Percentiles rank a stretch among this genome's conserved stretches.
These are phyloP conservation scores for Platalea minor DNA, from an alignment of 2,797 vertebrate genomes.

Conservation along the genomic window DNA sequence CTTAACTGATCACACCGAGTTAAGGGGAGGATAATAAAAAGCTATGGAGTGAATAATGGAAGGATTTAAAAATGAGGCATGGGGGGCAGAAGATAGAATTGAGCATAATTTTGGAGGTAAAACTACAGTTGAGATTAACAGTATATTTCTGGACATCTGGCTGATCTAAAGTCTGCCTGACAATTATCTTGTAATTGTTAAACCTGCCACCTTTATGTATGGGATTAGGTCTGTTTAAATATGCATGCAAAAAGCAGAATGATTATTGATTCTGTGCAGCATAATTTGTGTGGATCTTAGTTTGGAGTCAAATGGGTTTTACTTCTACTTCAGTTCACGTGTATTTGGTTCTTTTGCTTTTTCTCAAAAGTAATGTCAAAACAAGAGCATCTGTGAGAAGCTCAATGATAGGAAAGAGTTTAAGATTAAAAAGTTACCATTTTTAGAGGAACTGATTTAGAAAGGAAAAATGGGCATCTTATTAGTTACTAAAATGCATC, in stretches of 20 bases:
- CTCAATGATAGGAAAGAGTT: background rate
- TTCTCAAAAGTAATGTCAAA: background rate
- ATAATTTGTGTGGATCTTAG: background rate
- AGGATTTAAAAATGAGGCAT: conserved; percentile 51
- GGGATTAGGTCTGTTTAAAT: conserved; percentile 27
- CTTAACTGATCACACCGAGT: conserved; percentile 55
- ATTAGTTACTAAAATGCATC: background rate
- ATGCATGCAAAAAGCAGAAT: background rate
- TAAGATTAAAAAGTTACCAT: background rate
- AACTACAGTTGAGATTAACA: conserved; percentile 27
- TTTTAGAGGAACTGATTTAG: background rate
- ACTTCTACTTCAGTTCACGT: background rate
- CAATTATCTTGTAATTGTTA: conserved; percentile 26
- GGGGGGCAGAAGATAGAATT: conserved; percentile 21
- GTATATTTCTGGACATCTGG: conserved; percentile 39
- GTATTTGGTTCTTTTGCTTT: background rate
- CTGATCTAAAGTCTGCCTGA: conserved; percentile 33
- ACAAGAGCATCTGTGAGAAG: background rate
- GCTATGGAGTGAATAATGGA: conserved; percentile 55
- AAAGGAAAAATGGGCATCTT: background rate
- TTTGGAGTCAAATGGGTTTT: background rate
- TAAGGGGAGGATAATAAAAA: conserved; percentile 60
- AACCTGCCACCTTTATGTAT: background rate
- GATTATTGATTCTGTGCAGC: background rate
- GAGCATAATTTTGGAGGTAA: background rate